Conservation (phyloP, 2,113 vertebrate species). For the Oryzias woworae region DNA sequence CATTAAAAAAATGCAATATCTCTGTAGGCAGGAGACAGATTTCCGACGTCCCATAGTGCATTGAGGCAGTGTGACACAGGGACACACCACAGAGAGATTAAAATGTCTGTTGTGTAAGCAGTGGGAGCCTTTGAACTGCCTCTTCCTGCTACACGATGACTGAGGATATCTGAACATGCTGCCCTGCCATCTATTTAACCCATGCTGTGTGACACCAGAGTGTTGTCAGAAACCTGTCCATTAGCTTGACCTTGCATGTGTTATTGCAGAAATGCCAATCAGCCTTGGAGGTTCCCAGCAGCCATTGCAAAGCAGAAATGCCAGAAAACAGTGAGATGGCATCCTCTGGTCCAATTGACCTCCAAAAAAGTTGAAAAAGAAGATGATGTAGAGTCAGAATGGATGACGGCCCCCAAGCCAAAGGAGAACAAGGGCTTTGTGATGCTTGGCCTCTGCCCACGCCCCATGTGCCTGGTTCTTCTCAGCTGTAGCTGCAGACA, state of each 20-base stretch:
- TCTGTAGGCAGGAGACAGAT: no score
- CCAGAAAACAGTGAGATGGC: constrained; percentile 41
- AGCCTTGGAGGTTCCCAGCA: constrained; percentile 4
- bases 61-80: constrained; percentile 12
- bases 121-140: constrained; percentile 50
- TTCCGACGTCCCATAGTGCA: background rate
- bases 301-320: constrained; percentile 41
- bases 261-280: constrained; percentile 32
- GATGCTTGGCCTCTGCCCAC: constrained; percentile 49
- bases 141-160: constrained; percentile 53
- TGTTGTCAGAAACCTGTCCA: constrained; percentile 56
- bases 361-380: constrained; percentile 62
- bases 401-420: constrained; percentile 56
- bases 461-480: constrained; percentile 7
- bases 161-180: constrained; percentile 39
- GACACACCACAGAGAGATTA: constrained; percentile 39
- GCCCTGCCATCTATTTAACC: constrained; percentile 53
- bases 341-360: constrained; percentile 54
- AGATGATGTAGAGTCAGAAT: constrained; percentile 42
- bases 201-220: constrained; percentile 37
- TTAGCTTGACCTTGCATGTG: constrained; percentile 54
- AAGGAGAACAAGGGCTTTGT: constrained; percentile 48
- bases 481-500: constrained; percentile 18
- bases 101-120: constrained; percentile 61
- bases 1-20: no score